A percentile compares a stretch with the other conserved stretches of the same genome.
Conservation (phyloP, 2,888 invertebrate genomes). For the Agrotis ipsilon region DNA sequence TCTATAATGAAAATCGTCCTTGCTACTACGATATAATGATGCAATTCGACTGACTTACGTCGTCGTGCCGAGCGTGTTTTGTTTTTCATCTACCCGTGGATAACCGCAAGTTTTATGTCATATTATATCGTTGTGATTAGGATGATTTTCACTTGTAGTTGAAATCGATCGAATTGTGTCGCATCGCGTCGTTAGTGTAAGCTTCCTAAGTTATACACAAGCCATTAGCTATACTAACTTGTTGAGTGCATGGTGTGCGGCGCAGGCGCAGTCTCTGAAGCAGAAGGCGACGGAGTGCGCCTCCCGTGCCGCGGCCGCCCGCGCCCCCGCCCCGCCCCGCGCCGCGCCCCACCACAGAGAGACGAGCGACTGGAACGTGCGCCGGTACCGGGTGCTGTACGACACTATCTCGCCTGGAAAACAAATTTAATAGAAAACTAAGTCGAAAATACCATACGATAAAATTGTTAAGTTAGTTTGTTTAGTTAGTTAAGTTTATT, state of each 20-base stretch:
- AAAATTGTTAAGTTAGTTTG: neutral
- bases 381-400: conserved; percentile 95
- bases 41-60: no score
- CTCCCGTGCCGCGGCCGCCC: conserved; percentile 93
- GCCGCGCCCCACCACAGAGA: conserved; percentile 93
- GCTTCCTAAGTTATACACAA: no score
- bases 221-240: conserved; percentile 83
- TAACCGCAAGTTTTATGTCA: no score
- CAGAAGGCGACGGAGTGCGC: conserved; percentile 96
- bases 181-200: no score
- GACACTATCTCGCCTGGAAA: conserved; percentile 92
- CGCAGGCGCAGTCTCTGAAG: conserved; percentile 96
- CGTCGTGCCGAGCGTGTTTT: no score
- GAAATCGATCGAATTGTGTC: no score
- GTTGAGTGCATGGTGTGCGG: conserved; percentile 92
- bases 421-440: neutral
- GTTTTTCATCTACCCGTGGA: no score
- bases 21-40: no score
- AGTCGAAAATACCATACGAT: neutral
- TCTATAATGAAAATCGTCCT: no score
- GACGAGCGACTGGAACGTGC: conserved; percentile 97
- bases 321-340: conserved; percentile 78
- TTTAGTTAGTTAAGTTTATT: no score
- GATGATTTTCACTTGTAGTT: no score
- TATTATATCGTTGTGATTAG: no score